phyloP scores from a whole-genome alignment of 23 tunicate species.

The Trididemnum nubilum region DNA sequence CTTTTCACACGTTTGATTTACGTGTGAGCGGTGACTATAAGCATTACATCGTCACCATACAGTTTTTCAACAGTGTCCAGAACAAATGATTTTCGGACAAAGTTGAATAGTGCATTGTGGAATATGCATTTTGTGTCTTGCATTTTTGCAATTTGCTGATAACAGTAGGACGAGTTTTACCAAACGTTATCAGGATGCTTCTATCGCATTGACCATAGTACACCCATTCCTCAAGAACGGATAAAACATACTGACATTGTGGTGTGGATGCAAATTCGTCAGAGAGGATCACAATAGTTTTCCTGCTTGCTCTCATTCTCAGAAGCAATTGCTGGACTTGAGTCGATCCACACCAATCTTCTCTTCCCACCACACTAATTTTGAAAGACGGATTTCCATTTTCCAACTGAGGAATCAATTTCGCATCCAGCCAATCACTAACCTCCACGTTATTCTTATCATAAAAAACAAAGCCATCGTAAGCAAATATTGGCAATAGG shows the following conservation, averaged over 20 bases:
- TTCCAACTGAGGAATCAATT: constrained; percentile 10
- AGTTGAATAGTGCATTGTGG: neutral
- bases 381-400: neutral
- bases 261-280: neutral
- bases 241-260: constrained; percentile 26
- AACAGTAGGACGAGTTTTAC: neutral
- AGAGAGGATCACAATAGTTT: constrained; percentile 2
- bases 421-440: constrained; percentile 22
- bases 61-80: neutral
- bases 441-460: neutral
- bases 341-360: constrained; percentile 21
- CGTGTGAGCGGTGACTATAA: no score
- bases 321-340: constrained; percentile 22
- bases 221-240: constrained; percentile 27
- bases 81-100: neutral
- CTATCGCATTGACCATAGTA: neutral
- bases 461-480: constrained; percentile 29
- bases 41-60: no score
- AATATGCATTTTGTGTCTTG: no score
- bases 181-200: neutral
- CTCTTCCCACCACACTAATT: constrained; percentile 8
- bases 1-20: no score
- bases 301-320: neutral
- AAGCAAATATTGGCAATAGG: neutral
- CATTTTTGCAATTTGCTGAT: neutral